Base-by-base conservation (phyloP, 2,888 invertebrate species). In the Clistopyga incitator region DNA sequence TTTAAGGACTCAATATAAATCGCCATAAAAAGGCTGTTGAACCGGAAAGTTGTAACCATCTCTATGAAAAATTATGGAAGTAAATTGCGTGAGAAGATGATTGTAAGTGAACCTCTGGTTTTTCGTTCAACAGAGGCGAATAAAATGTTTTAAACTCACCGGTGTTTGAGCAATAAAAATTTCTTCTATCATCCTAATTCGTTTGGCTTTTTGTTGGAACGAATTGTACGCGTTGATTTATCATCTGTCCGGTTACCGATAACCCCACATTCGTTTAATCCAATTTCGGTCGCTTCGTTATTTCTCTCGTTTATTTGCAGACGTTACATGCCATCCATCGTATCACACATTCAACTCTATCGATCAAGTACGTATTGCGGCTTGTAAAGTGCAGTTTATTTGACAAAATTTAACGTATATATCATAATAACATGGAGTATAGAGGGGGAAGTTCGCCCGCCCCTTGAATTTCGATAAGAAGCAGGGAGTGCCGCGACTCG, bases 161-260 rank as follows among this genome's bases (percentile, higher is more conserved):
- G 59, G 59, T 61, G 29, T 61, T 18, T 34, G n/a, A 34, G 6
- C 34, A 18, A 34, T 8, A 6, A 0, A 34, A 8, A 20, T 34
- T n/a, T n/a, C 15, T 56, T 23, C 56, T 56, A 56, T 56, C 56
- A 56, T 56, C 56, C 56, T 56, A 56, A 56, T 13, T 56, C 25
- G 56, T 56, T 56, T 25, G 15, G 25, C 13, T 13, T 56, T 56
- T 25, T 23, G 25, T 56, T 13, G 2, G 13, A 25, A n/a, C 13
- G 13, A 56, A 13, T 56, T 25, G 13, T 13, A 56, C 56, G 52
- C 52, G 11, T 25, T 56, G n/a, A 50, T n/a, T 54, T 20, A 23
- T 20, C 2, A 23, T 10, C 23, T 23, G 23, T 18, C 1, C 18
- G 50, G 20, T 18, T 20, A 54, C 6, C 52, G 52, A 52, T 20